These are phyloP conservation scores for Nezara viridula DNA, from an alignment of 2,888 invertebrate species.

Conservation along the genomic window DNA sequence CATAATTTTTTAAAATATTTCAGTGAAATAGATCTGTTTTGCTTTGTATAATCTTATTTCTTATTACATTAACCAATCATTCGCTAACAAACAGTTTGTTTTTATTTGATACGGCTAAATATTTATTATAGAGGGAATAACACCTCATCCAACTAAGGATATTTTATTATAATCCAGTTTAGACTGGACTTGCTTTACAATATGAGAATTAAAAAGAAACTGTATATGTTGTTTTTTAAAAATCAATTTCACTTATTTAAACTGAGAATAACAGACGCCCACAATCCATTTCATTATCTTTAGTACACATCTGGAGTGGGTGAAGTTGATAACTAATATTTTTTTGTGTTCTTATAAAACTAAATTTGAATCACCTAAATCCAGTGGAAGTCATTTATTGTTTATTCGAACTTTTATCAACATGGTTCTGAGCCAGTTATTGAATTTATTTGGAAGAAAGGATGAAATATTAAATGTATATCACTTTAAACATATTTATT, in stretches of 20 bases:
- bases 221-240: background rate
- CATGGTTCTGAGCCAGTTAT: no score
- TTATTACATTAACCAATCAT: background rate
- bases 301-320: no score
- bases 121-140: background rate
- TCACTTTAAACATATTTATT: no score
- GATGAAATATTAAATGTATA: no score
- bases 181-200: background rate
- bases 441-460: no score
- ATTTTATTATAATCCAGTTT: background rate
- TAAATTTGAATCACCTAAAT: no score
- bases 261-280: background rate
- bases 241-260: background rate
- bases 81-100: background rate
- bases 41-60: background rate
- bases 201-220: background rate
- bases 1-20: background rate
- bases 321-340: no score
- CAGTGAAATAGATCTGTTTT: background rate
- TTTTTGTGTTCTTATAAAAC: no score
- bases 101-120: background rate
- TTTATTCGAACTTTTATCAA: no score
- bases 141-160: background rate
- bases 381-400: no score
- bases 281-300: no score